Percentiles rank a stretch among this genome's conserved stretches.
These are phyloP conservation scores for Carcina quercana DNA, from an alignment of 2,888 invertebrate genomes.

Conservation along the genomic window DNA sequence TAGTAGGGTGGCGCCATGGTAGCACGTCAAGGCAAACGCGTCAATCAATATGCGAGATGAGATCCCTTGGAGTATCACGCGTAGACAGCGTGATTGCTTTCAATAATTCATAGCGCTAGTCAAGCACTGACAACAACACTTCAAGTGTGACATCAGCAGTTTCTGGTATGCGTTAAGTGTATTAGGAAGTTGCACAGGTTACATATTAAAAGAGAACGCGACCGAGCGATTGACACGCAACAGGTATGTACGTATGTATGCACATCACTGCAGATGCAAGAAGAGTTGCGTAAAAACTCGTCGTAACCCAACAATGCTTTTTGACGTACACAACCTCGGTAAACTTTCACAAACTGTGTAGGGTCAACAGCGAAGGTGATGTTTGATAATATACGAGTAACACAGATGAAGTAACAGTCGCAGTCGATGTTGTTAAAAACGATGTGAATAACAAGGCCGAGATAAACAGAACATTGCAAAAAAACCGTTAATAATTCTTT, in stretches of 20 bases:
- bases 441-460: no score
- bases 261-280: slow-evolving; percentile 38
- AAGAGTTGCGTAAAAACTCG: slow-evolving; percentile 31
- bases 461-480: no score
- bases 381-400: no score
- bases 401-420: no score
- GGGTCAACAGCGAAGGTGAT: no score
- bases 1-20: slow-evolving; percentile 63
- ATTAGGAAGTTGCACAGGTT: slow-evolving; percentile 4
- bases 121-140: not conserved
- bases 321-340: slow-evolving; percentile 1
- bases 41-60: slow-evolving; percentile 72
- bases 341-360: slow-evolving; percentile 3
- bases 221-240: slow-evolving; percentile 35
- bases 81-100: slow-evolving; percentile 18
- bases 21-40: slow-evolving; percentile 51
- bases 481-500: slow-evolving; percentile 1
- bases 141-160: not conserved
- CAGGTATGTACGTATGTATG: slow-evolving; percentile 48
- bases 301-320: slow-evolving; percentile 1
- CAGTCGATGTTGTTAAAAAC: no score
- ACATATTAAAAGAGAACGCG: slow-evolving; percentile 25
- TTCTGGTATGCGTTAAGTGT: not conserved
- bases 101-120: not conserved
- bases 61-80: slow-evolving; percentile 29